A percentile compares a stretch with the other conserved stretches of the same genome.
Conservation (phyloP, 1,140 invertebrate genomes). For the Drosophila arizonae region DNA sequence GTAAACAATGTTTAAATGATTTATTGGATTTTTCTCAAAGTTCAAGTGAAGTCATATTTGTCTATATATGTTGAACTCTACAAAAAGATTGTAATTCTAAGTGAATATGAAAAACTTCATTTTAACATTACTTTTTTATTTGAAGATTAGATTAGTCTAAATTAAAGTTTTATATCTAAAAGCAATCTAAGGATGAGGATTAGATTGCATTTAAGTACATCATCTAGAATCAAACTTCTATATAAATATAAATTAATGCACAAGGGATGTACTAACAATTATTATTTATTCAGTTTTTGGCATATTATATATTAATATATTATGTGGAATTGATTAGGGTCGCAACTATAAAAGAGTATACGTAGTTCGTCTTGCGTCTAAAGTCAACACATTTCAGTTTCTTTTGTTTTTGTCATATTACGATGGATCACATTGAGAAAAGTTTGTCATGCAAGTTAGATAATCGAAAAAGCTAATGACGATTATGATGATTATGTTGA, state of each 20-base stretch:
- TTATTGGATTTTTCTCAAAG: too few relatives aligned
- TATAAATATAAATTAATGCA: background rate
- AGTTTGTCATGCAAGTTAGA: constrained; percentile 32
- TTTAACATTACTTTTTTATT: too few relatives aligned
- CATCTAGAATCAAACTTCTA: too few relatives aligned
- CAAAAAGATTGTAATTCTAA: too few relatives aligned
- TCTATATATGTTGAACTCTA: too few relatives aligned
- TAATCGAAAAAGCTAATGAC: constrained; percentile 43
- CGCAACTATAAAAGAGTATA: constrained; percentile 7
- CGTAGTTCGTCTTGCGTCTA: constrained; percentile 8
- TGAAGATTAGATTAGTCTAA: too few relatives aligned
- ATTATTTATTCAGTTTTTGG: constrained; percentile 6
- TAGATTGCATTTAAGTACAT: too few relatives aligned
- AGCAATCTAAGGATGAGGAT: too few relatives aligned
- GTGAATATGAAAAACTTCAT: too few relatives aligned
- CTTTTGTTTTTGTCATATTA: constrained; percentile 38
- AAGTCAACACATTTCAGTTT: background rate
- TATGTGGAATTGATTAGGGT: constrained; percentile 16
- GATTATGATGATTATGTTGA: constrained; percentile 3
- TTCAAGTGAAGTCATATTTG: too few relatives aligned
- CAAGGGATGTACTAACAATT: background rate
- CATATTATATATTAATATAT: constrained; percentile 1
- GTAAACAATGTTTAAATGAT: background rate
- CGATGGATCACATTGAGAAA: constrained; percentile 50
- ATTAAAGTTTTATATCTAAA: too few relatives aligned